Percentiles rank a stretch among this genome's conserved stretches.
Conservation (phyloP, 1,140 invertebrate genomes). For the Eueides isabella region DNA sequence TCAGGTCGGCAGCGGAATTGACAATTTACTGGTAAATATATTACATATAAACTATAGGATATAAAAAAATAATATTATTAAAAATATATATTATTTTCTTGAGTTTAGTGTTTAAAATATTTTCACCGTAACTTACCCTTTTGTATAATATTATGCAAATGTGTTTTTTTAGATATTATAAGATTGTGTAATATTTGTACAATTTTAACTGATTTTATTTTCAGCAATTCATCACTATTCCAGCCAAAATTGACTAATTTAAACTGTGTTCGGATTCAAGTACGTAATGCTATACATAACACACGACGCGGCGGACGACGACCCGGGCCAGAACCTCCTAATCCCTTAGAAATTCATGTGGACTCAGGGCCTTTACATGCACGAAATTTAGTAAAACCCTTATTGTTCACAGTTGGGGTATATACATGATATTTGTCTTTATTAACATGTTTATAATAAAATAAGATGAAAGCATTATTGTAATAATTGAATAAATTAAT, state of each 20-base stretch:
- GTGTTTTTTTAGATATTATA: background rate
- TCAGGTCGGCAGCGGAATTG: conserved; percentile 61
- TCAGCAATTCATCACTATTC: conserved; percentile 60
- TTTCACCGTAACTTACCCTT: no score
- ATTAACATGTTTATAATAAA: no score
- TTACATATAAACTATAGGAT: background rate
- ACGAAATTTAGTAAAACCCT: conserved; percentile 84
- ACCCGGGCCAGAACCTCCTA: conserved; percentile 50
- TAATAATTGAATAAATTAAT: no score
- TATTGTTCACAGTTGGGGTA: conserved; percentile 88
- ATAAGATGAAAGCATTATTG: no score
- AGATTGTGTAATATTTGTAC: background rate
- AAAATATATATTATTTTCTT: background rate
- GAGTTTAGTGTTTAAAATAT: no score
- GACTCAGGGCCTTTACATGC: conserved; percentile 70
- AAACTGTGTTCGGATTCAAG: conserved; percentile 53
- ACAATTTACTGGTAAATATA: conserved; percentile 57
- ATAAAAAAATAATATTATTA: background rate
- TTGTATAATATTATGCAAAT: background rate
- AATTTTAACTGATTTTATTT: conserved; percentile 14
- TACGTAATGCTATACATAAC: conserved; percentile 65
- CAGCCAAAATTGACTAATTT: conserved; percentile 44
- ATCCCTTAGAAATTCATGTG: conserved; percentile 61
- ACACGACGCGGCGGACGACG: conserved; percentile 47
- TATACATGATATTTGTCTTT: conserved; percentile 41